Conservation (phyloP, 2,888 invertebrate species). For the Empis livida region DNA sequence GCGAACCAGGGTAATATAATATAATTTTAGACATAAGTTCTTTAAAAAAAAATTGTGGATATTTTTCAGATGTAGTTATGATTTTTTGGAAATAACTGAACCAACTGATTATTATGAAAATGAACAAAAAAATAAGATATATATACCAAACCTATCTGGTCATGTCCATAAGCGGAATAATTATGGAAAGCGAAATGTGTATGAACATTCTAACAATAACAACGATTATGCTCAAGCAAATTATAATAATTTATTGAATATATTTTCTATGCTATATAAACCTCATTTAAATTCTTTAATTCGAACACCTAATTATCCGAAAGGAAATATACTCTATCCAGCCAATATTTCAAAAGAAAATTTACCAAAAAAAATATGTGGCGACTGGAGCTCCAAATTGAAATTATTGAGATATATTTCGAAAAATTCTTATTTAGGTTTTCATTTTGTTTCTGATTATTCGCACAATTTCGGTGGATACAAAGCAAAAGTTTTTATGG, state of each 20-base stretch:
- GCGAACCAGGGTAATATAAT: slow-evolving; percentile 54
- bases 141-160: not conserved
- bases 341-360: slow-evolving; percentile 12
- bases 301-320: slow-evolving; percentile 25
- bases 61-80: slow-evolving; percentile 33
- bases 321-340: slow-evolving; percentile 20
- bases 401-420: slow-evolving; percentile 59
- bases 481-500: slow-evolving; percentile 56
- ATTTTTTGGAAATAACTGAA: slow-evolving; percentile 57
- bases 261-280: slow-evolving; percentile 23
- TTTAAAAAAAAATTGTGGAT: not conserved
- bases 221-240: slow-evolving; percentile 22
- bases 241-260: slow-evolving; percentile 22
- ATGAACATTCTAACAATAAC: slow-evolving; percentile 18
- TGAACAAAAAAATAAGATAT: slow-evolving; percentile 9
- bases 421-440: slow-evolving; percentile 43
- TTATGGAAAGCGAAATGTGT: slow-evolving; percentile 17
- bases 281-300: slow-evolving; percentile 23
- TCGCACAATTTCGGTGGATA: slow-evolving; percentile 64
- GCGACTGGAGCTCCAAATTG: slow-evolving; percentile 66
- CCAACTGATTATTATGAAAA: slow-evolving; percentile 9
- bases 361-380: slow-evolving; percentile 47
- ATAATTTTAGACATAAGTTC: not conserved
- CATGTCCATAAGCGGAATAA: not conserved
- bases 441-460: slow-evolving; percentile 64